Evolutionary conservation across 2,797 vertebrate species (phyloP).

Genomic region (Spinus pinus): DNA sequence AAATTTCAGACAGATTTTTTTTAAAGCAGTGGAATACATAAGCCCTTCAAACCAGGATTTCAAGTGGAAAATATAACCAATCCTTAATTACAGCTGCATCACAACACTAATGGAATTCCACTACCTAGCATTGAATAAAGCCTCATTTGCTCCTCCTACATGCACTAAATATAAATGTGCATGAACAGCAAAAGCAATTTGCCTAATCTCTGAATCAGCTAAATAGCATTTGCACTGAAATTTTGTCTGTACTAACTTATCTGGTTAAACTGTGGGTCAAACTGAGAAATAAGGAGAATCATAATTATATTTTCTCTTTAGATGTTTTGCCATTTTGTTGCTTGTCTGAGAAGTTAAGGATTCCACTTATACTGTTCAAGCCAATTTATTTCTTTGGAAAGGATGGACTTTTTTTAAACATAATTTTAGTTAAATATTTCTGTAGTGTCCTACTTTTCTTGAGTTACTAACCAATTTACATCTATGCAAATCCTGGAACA

Average conservation of each 20-base stretch:
- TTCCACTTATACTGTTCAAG: not conserved
- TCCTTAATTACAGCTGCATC: not conserved
- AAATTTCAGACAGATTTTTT: not conserved
- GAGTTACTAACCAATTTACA: not conserved
- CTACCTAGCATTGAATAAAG: not conserved
- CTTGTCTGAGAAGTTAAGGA: not conserved
- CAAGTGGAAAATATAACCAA: not conserved
- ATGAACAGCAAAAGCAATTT: constrained; percentile 37
- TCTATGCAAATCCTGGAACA: not conserved
- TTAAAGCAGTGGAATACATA: not conserved
- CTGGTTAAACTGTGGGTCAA: not conserved
- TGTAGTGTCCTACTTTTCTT: not conserved
- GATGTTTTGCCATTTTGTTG: not conserved
- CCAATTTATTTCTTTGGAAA: not conserved
- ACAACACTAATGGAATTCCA: not conserved
- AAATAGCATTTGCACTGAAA: constrained; percentile 18
- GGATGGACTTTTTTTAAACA: not conserved
- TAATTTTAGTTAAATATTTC: not conserved
- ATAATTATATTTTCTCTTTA: not conserved
- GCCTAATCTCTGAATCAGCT: constrained; percentile 34
- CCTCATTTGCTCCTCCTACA: constrained; percentile 17
- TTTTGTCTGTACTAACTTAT: not conserved
- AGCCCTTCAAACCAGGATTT: not conserved
- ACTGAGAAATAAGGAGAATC: not conserved
- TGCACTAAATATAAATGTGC: constrained; percentile 63